Evolutionary conservation across 2,797 vertebrate genomes (phyloP).

Genomic region (Aeoliscus strigatus): DNA sequence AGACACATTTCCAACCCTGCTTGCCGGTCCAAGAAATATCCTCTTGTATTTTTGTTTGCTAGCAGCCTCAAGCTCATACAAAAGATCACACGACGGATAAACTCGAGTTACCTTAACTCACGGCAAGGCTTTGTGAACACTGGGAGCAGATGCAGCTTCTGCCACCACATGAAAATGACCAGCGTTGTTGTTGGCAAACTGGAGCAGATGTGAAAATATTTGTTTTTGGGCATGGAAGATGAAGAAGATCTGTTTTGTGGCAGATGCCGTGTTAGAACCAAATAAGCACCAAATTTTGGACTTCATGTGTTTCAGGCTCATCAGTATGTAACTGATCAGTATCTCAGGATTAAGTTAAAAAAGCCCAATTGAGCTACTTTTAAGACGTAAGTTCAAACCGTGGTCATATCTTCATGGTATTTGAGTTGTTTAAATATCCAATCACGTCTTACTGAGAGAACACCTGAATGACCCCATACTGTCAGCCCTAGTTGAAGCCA

Average conservation of each 20-base stretch:
- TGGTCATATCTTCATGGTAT: conserved; percentile 10
- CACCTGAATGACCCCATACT: conserved; percentile 34
- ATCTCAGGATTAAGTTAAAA: no score
- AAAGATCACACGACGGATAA: conserved; percentile 56
- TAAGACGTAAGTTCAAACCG: not conserved
- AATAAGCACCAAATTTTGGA: not conserved
- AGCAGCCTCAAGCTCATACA: conserved; percentile 46
- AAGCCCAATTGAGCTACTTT: not conserved
- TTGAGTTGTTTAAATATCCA: conserved; percentile 38
- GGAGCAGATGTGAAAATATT: not conserved
- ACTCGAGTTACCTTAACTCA: conserved; percentile 24
- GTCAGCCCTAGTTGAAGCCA: conserved; percentile 32
- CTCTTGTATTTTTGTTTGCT: conserved; percentile 64
- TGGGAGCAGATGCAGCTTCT: not conserved
- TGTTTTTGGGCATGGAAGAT: not conserved
- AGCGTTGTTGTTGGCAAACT: not conserved
- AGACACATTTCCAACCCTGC: conserved; percentile 71
- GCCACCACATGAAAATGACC: conserved; percentile 3
- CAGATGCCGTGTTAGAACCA: no score
- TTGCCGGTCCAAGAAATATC: conserved; percentile 65
- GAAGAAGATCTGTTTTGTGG: not conserved
- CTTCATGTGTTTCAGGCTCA: no score
- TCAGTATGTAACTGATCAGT: not conserved
- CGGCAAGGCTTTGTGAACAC: conserved; percentile 1
- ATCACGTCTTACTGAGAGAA: conserved; percentile 36